Base-by-base conservation (phyloP, 2,113 vertebrate genomes). In the Cranoglanis bouderius region DNA sequence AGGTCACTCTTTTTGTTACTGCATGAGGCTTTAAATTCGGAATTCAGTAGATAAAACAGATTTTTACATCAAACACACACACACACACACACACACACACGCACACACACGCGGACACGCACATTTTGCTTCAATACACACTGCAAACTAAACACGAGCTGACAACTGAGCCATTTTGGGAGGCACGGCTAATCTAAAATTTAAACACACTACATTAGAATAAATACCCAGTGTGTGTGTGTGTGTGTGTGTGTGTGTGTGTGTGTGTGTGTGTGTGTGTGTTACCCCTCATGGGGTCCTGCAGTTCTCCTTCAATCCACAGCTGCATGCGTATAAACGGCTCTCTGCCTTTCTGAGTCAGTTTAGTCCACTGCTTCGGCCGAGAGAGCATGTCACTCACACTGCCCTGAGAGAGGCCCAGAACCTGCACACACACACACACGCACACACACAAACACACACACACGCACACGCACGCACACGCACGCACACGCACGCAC, bases 291-390 rank as follows among this genome's bases (percentile, higher is more conserved):
- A 95, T 96, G 90, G 96, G 96, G 67, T 96, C 96, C 91, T 97
- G 97, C 92, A 98, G 96, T 93, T 98, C 97, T 88, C 97, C 97
- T 35, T 97, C 97, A 90, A 98, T 95, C 97, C 97, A 98, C 91
- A 98, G 96, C 95, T 98, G 97, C 97, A 98, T 98, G 88, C 97
- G 96, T 93, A 98, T 98, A 94, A 98, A 98, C 88, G 97, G 97
- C 93, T 98, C 97, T 32, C 97, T 96, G 93, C 97, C 97, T 95
- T 98, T 98, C 95, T 98, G 97, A 81, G 97, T 98, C 94, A 98
- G 95, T 93, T 98, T 98, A 92, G 96, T 97, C 97, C 97, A 98
- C 61, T 97, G 97, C 94, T 98, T 98, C n/a, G 97, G 97, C 93
- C 97, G 95, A 85, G 97, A 98, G 85, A 98, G 95, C 97, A 98